phyloP scores from a whole-genome alignment of 2,888 invertebrate species.

The Crocallis elinguaria region DNA sequence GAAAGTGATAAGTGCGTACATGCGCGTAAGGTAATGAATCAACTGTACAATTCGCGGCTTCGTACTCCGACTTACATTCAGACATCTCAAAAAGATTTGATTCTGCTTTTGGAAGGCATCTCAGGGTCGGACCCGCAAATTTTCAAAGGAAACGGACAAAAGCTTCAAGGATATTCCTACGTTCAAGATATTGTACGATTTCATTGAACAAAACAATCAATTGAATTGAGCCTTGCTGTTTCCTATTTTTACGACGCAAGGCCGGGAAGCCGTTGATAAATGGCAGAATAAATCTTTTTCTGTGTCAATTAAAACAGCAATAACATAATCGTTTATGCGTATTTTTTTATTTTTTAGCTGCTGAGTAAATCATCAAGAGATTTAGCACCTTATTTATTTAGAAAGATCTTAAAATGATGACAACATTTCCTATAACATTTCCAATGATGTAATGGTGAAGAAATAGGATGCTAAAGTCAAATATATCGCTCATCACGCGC shows the following conservation, averaged over 20 bases:
- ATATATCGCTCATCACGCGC: conserved; percentile 3
- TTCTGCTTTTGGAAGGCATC: background rate
- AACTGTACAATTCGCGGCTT: no score
- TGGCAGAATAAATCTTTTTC: conserved; percentile 20
- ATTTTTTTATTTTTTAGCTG: background rate
- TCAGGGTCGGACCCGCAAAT: conserved; percentile 9
- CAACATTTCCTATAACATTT: conserved; percentile 10
- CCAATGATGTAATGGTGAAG: background rate
- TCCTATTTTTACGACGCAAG: conserved; percentile 12
- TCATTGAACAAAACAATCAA: background rate
- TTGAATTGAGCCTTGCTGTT: background rate
- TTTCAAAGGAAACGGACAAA: no score
- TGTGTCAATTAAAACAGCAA: conserved; percentile 19
- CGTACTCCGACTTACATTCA: no score
- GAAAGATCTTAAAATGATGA: conserved; percentile 5
- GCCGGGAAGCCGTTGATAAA: conserved; percentile 11
- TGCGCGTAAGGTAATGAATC: no score
- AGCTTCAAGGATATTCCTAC: no score
- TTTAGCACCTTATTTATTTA: background rate
- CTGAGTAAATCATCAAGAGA: background rate
- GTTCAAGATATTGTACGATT: no score
- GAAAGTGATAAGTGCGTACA: no score
- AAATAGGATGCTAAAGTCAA: background rate
- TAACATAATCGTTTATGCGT: conserved; percentile 10
- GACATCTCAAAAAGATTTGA: no score